Conservation (phyloP, 2,888 invertebrate species). For the Nephrotoma appendiculata region DNA sequence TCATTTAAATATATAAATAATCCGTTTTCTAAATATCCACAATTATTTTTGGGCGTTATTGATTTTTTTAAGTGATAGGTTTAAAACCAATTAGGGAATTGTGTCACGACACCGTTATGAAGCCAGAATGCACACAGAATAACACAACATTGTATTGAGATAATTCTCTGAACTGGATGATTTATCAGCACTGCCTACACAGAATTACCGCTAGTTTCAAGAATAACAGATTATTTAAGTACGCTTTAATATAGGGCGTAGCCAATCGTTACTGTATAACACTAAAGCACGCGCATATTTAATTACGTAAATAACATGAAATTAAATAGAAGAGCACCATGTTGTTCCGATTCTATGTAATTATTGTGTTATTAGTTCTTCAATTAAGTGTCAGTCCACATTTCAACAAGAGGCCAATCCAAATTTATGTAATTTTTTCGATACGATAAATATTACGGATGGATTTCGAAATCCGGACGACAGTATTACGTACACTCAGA, state of each 20-base stretch:
- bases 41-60: no score
- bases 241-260: background rate
- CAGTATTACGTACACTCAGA: constrained; percentile 22
- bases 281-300: background rate
- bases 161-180: background rate
- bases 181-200: background rate
- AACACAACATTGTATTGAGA: no score
- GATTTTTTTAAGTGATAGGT: no score
- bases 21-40: no score
- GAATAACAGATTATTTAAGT: background rate
- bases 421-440: constrained; percentile 19
- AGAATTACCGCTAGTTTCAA: background rate
- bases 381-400: background rate
- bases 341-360: background rate
- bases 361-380: background rate
- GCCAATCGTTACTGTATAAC: background rate
- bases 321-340: background rate
- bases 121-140: no score
- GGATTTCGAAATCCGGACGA: constrained; percentile 21
- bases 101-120: no score
- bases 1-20: no score
- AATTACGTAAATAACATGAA: no score
- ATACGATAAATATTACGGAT: constrained; percentile 26
- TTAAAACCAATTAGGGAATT: no score
- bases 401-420: background rate